phyloP scores from a whole-genome alignment of 2,797 vertebrate genomes.

The Brachyrhaphis roseni region DNA sequence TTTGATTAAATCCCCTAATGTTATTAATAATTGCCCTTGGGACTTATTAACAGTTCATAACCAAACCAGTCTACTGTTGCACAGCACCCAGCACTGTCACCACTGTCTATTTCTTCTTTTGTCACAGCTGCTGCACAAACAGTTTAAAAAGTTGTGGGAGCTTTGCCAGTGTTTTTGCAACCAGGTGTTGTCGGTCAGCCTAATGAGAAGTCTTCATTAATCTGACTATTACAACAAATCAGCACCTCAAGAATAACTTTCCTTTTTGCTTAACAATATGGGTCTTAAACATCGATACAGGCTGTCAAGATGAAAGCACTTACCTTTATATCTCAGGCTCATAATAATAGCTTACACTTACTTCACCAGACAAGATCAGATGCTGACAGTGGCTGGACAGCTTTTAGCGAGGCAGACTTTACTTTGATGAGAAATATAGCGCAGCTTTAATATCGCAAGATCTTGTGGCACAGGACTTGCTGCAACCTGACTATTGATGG shows the following conservation, averaged over 20 bases:
- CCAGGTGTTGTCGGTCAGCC: not conserved
- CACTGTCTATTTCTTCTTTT: not conserved
- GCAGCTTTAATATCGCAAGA: not conserved
- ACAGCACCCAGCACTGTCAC: not conserved
- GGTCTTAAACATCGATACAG: not conserved
- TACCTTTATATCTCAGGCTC: not conserved
- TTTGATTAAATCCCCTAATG: not conserved
- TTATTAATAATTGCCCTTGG: not conserved
- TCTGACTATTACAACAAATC: not conserved
- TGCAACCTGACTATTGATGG: not conserved
- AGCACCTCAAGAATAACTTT: not conserved
- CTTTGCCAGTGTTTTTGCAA: not conserved
- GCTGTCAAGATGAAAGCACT: slow-evolving; percentile 3
- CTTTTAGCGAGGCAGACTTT: not conserved
- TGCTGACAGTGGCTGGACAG: not conserved
- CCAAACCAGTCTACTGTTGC: not conserved
- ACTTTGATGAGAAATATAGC: not conserved
- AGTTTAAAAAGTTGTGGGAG: not conserved
- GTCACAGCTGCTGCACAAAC: not conserved
- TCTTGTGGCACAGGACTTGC: not conserved
- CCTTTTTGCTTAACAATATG: not conserved
- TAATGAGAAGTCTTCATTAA: not conserved
- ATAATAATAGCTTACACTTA: slow-evolving; percentile 3
- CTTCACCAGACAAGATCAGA: not conserved
- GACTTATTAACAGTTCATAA: not conserved